These are phyloP conservation scores for Mobula hypostoma DNA, from an alignment of 2,113 vertebrate genomes.

Conservation along the genomic window DNA sequence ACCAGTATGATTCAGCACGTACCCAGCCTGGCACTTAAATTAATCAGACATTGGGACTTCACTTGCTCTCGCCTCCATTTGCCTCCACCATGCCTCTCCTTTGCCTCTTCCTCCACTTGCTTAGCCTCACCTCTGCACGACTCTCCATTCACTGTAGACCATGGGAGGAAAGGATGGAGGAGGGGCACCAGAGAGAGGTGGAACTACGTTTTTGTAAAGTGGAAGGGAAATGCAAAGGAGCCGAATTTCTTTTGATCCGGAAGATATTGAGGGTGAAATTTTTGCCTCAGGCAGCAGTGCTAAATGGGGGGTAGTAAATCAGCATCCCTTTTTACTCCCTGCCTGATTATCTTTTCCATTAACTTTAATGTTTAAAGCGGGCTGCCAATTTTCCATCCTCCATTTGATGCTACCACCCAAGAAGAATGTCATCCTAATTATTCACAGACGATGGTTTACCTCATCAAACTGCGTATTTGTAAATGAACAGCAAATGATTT, in stretches of 20 bases:
- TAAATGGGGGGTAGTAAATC: background rate
- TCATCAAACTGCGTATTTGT: background rate
- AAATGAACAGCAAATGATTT: background rate
- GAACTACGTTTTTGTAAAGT: background rate
- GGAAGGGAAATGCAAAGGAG: background rate
- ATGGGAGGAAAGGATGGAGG: no score
- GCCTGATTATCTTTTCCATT: slow-evolving; percentile 15
- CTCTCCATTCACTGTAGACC: no score
- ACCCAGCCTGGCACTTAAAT: no score
- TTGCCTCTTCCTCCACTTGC: no score
- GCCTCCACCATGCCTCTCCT: no score
- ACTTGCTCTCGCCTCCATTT: no score
- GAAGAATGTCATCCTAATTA: background rate
- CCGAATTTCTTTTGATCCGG: background rate
- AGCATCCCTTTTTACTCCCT: background rate
- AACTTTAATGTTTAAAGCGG: background rate
- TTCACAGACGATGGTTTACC: background rate
- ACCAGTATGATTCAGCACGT: no score
- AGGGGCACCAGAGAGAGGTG: background rate
- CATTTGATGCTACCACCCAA: background rate
- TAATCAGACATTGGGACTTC: no score
- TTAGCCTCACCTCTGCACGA: no score
- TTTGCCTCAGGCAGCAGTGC: background rate
- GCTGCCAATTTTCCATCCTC: background rate
- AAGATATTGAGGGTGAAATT: background rate